A percentile compares a stretch with the other conserved stretches of the same genome.
phyloP scores from a whole-genome alignment of 2,113 vertebrate species.

The Hirundichthys speculiger region DNA sequence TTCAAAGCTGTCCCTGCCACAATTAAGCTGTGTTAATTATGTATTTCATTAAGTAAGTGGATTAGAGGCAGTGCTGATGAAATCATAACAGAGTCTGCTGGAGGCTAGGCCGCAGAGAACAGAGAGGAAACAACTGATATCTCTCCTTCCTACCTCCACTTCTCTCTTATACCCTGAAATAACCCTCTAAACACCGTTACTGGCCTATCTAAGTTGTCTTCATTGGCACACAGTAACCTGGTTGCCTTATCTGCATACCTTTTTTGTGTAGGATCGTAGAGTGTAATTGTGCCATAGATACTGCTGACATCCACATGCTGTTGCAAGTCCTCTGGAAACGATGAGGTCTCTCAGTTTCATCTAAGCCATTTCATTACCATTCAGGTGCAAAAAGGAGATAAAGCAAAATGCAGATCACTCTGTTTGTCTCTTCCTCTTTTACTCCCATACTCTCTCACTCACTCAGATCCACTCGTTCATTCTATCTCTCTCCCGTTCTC shows the following conservation, averaged over 20 bases:
- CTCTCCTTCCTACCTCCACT: conserved; percentile 56
- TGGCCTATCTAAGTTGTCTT: conserved; percentile 58
- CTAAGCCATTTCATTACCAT: conserved; percentile 74
- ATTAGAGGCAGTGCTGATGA: conserved; percentile 94
- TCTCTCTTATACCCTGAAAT: conserved; percentile 64
- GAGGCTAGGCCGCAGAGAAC: conserved; percentile 68
- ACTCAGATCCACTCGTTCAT: conserved; percentile 66
- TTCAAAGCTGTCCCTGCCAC: conserved; percentile 95
- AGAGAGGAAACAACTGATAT: conserved; percentile 70
- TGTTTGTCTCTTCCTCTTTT: conserved; percentile 62
- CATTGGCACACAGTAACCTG: conserved; percentile 52
- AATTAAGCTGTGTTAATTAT: conserved; percentile 99
- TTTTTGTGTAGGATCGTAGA: conserved; percentile 50
- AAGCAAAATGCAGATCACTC: conserved; percentile 78
- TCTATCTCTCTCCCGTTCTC: conserved; percentile 68
- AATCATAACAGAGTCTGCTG: conserved; percentile 83
- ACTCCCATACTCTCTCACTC: conserved; percentile 59
- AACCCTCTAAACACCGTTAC: conserved; percentile 68
- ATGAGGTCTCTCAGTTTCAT: conserved; percentile 64
- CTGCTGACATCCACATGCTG: conserved; percentile 67
- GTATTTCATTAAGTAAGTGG: conserved; percentile 99
- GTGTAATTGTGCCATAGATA: conserved; percentile 75
- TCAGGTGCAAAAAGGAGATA: conserved; percentile 78
- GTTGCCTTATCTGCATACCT: conserved; percentile 53
- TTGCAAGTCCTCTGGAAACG: conserved; percentile 60